phyloP scores from a whole-genome alignment of 2,888 invertebrate genomes.

The Iphiclides podalirius region DNA sequence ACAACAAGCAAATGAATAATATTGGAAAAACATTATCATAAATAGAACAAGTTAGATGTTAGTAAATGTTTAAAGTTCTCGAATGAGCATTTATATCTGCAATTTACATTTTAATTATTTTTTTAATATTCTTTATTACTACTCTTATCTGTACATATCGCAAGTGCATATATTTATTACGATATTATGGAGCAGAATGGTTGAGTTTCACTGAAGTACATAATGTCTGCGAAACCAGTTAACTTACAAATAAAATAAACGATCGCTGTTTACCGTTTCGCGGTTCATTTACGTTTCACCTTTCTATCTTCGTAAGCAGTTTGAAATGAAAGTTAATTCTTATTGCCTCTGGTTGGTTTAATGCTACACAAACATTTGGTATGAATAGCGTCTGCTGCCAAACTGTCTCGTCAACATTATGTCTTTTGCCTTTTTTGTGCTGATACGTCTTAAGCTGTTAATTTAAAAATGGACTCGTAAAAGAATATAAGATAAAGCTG shows the following conservation, averaged over 20 bases:
- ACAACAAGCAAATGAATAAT: background rate
- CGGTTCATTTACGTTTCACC: constrained; percentile 20
- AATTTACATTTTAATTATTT: too few relatives aligned
- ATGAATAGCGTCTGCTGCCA: background rate
- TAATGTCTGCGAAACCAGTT: constrained; percentile 14
- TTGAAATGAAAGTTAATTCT: constrained; percentile 20
- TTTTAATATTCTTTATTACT: constrained; percentile 1
- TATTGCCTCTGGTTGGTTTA: constrained; percentile 3
- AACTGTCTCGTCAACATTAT: background rate
- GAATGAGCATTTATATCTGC: too few relatives aligned
- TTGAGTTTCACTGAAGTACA: constrained; percentile 11
- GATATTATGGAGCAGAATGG: background rate
- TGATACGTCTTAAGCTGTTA: too few relatives aligned
- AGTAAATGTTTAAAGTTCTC: too few relatives aligned
- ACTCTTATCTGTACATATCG: background rate
- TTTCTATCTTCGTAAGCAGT: constrained; percentile 15
- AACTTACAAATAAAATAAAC: constrained; percentile 22
- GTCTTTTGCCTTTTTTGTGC: too few relatives aligned
- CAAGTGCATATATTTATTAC: background rate
- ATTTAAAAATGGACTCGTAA: too few relatives aligned
- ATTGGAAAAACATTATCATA: background rate
- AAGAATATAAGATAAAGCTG: too few relatives aligned
- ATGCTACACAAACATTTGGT: constrained; percentile 3
- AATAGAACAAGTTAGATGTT: background rate
- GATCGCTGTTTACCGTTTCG: constrained; percentile 18